These are phyloP conservation scores for Mionectes olivaceus DNA, from an alignment of 2,797 vertebrate genomes.

Conservation along the genomic window DNA sequence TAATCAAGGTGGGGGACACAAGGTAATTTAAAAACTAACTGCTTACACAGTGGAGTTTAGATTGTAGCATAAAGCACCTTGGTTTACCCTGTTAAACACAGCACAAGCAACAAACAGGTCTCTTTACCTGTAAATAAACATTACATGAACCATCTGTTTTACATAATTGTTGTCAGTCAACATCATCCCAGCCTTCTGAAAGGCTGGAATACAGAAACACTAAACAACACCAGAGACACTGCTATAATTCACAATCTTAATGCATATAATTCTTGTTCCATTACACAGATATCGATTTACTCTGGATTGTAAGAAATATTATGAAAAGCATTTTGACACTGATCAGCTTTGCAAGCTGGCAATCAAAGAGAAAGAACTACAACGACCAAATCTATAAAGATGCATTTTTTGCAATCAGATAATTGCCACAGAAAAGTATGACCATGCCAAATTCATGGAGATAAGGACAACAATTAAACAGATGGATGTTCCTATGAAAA, in stretches of 20 bases:
- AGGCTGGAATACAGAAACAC: neutral
- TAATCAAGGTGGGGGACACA: neutral
- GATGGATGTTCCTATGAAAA: neutral
- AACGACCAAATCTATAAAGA: neutral
- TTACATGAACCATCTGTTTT: neutral
- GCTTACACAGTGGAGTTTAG: neutral
- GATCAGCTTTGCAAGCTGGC: neutral
- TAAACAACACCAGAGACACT: neutral
- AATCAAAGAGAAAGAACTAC: slow-evolving; percentile 8
- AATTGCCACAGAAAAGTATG: neutral
- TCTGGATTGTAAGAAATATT: neutral
- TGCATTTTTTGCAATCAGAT: neutral
- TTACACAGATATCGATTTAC: neutral
- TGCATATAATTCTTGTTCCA: neutral
- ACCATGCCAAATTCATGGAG: neutral
- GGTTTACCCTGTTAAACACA: neutral
- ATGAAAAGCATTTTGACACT: neutral
- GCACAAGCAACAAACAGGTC: neutral
- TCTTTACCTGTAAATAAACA: neutral
- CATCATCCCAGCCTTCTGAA: neutral
- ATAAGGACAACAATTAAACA: neutral
- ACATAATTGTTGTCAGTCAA: neutral
- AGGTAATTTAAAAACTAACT: neutral
- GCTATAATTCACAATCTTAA: neutral
- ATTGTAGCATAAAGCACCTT: neutral